Evolutionary conservation across 1,140 invertebrate species (phyloP), one percentile per base, ranked within the genome.

Genomic region (Trypoxylus dichotomus): DNA sequence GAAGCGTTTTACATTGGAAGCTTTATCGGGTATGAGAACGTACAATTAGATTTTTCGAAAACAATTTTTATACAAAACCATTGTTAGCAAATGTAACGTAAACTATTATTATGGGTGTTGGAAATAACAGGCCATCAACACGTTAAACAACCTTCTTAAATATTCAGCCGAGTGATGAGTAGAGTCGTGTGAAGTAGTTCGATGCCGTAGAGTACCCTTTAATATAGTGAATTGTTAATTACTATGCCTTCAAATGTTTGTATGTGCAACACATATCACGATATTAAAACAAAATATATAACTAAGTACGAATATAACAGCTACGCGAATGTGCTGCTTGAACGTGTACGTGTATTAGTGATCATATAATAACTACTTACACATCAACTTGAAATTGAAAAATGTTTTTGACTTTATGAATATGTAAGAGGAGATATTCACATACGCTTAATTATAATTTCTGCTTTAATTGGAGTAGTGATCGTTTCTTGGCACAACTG

Each of bases 151-250:
- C 60, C 60, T 25, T 25, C 60, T 68, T 25, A 68, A 27, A 24
- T 68, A 68, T 68, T 21, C 60, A 19, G 47, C 3, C 2, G 60
- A 24, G 60, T 68, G 60, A 24, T 68, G 60, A 68, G 60, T 68
- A 68, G n/a, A n/a, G 60, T 68, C 60, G 60, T 68, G 60, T 68
- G 60, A 68, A 68, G 60, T 68, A 68, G 60, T 68, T 68, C 60
- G 60, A 24, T 27, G 60, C 24, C 27, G 60, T 29, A 24, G 2
- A 11, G 24, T 15, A 29, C 60, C 60, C 60, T 68, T 68, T 68
- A 68, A 68, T 68, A 68, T 27, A 24, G 19, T 68, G 24, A 68
- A 68, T 68, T 68, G 27, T 68, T 68, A 68, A 68, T 68, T 68
- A 68, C 27, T 68, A 68, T 27, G 19, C 60, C 24, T 68, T 68